These are phyloP conservation scores for Telmatochromis sp. DNA, from an alignment of 2,113 vertebrate species.

Conservation along the genomic window DNA sequence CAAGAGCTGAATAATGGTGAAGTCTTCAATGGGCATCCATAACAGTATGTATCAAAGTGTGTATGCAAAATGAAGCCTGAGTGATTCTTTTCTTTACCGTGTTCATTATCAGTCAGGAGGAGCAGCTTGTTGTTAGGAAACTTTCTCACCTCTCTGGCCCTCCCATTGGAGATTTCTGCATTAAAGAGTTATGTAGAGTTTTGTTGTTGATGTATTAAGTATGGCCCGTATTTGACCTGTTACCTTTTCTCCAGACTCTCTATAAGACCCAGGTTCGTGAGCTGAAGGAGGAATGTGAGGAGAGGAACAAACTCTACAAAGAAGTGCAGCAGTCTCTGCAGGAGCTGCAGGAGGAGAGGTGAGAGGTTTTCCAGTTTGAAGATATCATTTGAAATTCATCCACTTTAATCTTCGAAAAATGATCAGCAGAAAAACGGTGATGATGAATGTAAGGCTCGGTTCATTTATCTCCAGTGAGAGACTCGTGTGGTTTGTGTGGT, in stretches of 20 bases:
- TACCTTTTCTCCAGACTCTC: conserved; percentile 76
- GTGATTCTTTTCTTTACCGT: fast-evolving
- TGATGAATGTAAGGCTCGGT: background rate
- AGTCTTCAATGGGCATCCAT: background rate
- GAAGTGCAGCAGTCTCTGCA: conserved; percentile 90
- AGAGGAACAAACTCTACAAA: conserved; percentile 91
- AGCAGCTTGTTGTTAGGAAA: background rate
- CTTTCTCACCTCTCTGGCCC: background rate
- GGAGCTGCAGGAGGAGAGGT: conserved; percentile 96
- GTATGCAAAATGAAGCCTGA: background rate
- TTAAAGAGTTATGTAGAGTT: background rate
- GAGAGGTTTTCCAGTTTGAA: background rate
- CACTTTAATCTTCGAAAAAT: background rate
- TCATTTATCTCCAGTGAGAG: background rate
- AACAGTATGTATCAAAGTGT: background rate
- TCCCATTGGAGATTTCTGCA: background rate
- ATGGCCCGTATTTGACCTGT: background rate
- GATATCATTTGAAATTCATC: background rate
- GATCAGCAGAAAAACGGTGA: background rate
- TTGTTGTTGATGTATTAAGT: background rate
- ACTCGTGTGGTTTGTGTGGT: no score
- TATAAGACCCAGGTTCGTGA: conserved; percentile 98
- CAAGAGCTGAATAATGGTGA: background rate
- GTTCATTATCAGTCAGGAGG: background rate
- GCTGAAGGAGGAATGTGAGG: conserved; percentile 97